phyloP scores from a whole-genome alignment of 2,113 vertebrate species.

The mouse (Mus musculus) region GRCm39 chr8:80082001-80082500 shows the following conservation, averaged over 20 bases:
- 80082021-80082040: neutral
- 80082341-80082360: slow-evolving; percentile 45
- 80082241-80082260: slow-evolving; percentile 45
- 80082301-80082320: slow-evolving; percentile 49
- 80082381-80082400: slow-evolving; percentile 43
- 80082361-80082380: slow-evolving; percentile 69
- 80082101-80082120: neutral
- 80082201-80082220: slow-evolving; percentile 23
- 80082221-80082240: neutral
- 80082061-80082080: neutral
- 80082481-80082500: slow-evolving; percentile 68
- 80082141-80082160: neutral
- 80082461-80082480: slow-evolving; percentile 1
- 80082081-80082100: neutral
- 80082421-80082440: slow-evolving; percentile 75
- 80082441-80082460: slow-evolving; percentile 70
- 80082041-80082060: neutral
- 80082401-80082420: slow-evolving; percentile 66
- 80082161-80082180: neutral
- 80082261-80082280: slow-evolving; percentile 31
- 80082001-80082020: neutral
- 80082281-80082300: slow-evolving; percentile 66
- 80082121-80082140: neutral
- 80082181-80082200: neutral
- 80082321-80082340: slow-evolving; percentile 47